Percentiles rank a stretch among this genome's conserved stretches.
phyloP scores from a whole-genome alignment of 2,888 invertebrate species.

The Linnaemya tessellans region DNA sequence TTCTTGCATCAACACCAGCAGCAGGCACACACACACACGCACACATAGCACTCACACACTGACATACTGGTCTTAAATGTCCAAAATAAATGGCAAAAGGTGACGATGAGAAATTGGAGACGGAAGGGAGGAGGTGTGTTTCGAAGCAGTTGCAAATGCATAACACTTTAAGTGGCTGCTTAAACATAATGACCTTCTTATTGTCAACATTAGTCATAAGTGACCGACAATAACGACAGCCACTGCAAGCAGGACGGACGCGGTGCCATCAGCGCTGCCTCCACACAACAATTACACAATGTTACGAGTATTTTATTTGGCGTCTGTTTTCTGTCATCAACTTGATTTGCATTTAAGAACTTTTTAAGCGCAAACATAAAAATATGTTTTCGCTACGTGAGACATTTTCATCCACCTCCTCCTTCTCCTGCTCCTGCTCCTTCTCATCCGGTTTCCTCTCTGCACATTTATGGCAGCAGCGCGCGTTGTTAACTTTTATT shows the following conservation, averaged over 20 bases:
- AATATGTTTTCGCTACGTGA: constrained; percentile 55
- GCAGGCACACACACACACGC: too few relatives aligned
- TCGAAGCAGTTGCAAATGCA: constrained; percentile 20
- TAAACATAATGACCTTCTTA: constrained; percentile 64
- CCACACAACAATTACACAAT: constrained; percentile 33
- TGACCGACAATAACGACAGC: constrained; percentile 61
- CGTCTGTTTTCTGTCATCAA: constrained; percentile 67
- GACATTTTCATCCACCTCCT: constrained; percentile 15
- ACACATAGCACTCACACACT: too few relatives aligned
- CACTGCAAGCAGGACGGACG: constrained; percentile 22
- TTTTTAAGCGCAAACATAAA: constrained; percentile 46
- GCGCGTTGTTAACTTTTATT: background rate
- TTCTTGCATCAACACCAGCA: constrained; percentile 17
- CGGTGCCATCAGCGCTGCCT: background rate
- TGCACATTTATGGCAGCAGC: background rate
- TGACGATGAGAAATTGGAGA: background rate
- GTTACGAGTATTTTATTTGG: constrained; percentile 45
- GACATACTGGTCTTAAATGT: constrained; percentile 13
- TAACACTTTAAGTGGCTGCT: constrained; percentile 47
- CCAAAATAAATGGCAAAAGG: constrained; percentile 16
- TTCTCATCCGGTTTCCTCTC: background rate
- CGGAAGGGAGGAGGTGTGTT: background rate
- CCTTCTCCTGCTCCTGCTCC: background rate
- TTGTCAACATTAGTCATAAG: constrained; percentile 70
- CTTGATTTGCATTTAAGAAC: constrained; percentile 69